A percentile compares a stretch with the other conserved stretches of the same genome.
Evolutionary conservation across 2,888 invertebrate species (phyloP).

Genomic region (Drosophila eohydei): DNA sequence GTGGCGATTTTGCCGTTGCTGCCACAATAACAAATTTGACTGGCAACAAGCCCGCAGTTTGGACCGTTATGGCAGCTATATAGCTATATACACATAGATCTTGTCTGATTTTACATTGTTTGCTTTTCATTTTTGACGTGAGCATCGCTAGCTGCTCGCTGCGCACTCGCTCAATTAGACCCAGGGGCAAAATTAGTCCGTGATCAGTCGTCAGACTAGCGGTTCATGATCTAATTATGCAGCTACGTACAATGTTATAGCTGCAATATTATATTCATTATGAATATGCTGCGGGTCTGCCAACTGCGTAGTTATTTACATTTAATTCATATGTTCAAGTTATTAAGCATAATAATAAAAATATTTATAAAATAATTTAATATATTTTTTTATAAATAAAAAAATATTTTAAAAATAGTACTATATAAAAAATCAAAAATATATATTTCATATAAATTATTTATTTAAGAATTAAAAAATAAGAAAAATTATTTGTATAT

Average conservation of each 20-base stretch:
- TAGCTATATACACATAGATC: conserved; percentile 10
- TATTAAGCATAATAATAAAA: neutral
- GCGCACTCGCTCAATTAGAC: conserved; percentile 64
- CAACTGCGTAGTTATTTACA: neutral
- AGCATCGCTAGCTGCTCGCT: conserved; percentile 14
- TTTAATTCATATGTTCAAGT: neutral
- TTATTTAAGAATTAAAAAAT: neutral
- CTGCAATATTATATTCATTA: conserved; percentile 7
- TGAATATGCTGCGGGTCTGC: neutral
- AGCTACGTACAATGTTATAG: conserved; percentile 12
- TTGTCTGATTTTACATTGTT: conserved; percentile 69
- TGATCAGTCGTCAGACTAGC: conserved; percentile 65
- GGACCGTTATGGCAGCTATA: conserved; percentile 39
- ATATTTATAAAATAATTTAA: neutral
- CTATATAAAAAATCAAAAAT: too few species aligned
- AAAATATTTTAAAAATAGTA: too few species aligned
- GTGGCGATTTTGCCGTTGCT: conserved; percentile 74
- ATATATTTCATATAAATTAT: neutral
- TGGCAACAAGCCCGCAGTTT: conserved; percentile 25
- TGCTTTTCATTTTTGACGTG: conserved; percentile 79
- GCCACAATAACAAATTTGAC: conserved; percentile 53
- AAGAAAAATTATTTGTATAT: neutral
- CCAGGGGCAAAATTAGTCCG: conserved; percentile 53
- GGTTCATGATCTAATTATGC: conserved; percentile 53
- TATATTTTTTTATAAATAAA: neutral